A percentile compares a stretch with the other conserved stretches of the same genome.
Evolutionary conservation across 1,140 invertebrate genomes (phyloP).

Genomic region (Mactra quadrangularis): DNA sequence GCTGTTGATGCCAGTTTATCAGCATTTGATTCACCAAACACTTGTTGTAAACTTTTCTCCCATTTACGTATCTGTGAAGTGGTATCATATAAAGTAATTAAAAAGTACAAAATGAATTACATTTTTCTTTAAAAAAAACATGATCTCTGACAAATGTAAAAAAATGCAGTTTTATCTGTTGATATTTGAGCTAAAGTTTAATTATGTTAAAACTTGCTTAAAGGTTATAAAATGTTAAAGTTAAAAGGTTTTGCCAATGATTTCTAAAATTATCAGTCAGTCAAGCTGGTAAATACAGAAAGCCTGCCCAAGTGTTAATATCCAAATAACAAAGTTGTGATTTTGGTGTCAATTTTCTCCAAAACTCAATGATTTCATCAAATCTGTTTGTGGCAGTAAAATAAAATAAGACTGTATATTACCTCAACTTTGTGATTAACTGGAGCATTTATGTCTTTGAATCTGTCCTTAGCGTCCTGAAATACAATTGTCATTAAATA

Average conservation of each 20-base stretch:
- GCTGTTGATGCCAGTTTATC: slow-evolving; percentile 67
- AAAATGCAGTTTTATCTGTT: not conserved
- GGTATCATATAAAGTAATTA: not conserved
- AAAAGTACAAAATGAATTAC: slow-evolving; percentile 6
- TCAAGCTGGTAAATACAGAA: too few relatives aligned
- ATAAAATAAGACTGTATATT: not conserved
- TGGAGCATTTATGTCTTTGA: slow-evolving; percentile 68
- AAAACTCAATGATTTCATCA: too few relatives aligned
- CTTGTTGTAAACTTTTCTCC: slow-evolving; percentile 82
- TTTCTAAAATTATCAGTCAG: too few relatives aligned
- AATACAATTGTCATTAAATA: too few relatives aligned
- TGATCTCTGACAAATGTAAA: not conserved
- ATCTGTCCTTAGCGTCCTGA: slow-evolving; percentile 74
- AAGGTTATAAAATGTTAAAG: too few relatives aligned
- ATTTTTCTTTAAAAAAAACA: not conserved
- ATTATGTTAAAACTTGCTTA: too few relatives aligned
- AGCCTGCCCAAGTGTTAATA: too few relatives aligned
- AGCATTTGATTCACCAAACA: slow-evolving; percentile 79
- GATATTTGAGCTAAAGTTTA: too few relatives aligned
- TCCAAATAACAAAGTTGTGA: too few relatives aligned
- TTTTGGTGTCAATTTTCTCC: too few relatives aligned
- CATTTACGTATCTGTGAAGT: slow-evolving; percentile 75
- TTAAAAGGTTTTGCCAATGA: too few relatives aligned
- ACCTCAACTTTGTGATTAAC: slow-evolving; percentile 73
- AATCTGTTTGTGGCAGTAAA: too few relatives aligned